Evolutionary conservation across 2,888 invertebrate species (phyloP), one percentile per base, ranked within the genome.

Genomic region (Machimus rusticus): DNA sequence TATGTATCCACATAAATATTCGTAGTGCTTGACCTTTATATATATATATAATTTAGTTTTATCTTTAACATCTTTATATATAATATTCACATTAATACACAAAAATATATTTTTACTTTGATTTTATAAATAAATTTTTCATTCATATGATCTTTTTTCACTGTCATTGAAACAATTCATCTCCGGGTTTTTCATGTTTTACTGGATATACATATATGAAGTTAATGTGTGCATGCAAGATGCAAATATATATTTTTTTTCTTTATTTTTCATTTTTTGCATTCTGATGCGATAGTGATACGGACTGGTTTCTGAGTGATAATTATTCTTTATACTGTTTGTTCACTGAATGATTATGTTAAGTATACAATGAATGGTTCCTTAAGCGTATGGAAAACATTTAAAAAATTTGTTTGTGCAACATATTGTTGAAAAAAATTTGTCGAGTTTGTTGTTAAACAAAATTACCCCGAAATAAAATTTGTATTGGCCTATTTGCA

Each of bases 1-100:
- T 85, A 74, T 43, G 23, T 86, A 76, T 76, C 39, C 76, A 76
- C 39, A 39, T 76, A 76, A 76, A 76, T 76, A 37, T 76, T 37
- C 76, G 12, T 76, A 39, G 76, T 76, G 19, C 39, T 39, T 76
- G 37, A 55, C 1, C 16, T 78, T 55, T 57, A 86, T 37, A 78
- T 86, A 43, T 86, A 43, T 43, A 77, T 76, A 77, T 77, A 55
- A 86, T 77, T 86, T 86, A 76, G n/a, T 28, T 86, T 86, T 31
- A 82, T 55, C 51, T 66, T 34, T 82, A 82, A 82, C 82, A 82
- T 82, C 23, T 55, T 82, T 82, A 86, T 39, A 74, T 74, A 86
- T 74, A 55, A 86, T 86, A 86, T 86, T 76, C 86, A 78, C 86
- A 86, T 86, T 86, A 57, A 86, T 86, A 86, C 86, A 86, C 86